A percentile compares a stretch with the other conserved stretches of the same genome.
phyloP scores from a whole-genome alignment of 2,888 invertebrate genomes.

The Ypsolopha scabrella region DNA sequence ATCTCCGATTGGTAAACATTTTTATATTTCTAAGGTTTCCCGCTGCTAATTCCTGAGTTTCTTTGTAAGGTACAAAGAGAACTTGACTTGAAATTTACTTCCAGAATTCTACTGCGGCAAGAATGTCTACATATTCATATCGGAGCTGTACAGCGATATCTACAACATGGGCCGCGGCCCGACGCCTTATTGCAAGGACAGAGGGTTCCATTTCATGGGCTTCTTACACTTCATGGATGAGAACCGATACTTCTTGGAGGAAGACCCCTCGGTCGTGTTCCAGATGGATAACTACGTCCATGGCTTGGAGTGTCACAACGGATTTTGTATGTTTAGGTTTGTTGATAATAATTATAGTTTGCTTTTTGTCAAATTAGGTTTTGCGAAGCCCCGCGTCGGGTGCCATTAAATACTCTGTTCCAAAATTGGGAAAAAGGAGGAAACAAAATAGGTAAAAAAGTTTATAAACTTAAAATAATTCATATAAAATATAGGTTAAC shows the following conservation, averaged over 20 bases:
- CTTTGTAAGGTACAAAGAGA: too few species aligned
- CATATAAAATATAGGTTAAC: too few species aligned
- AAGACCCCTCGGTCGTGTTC: slow-evolving; percentile 48
- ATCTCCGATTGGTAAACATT: too few species aligned
- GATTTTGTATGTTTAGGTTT: slow-evolving; percentile 52
- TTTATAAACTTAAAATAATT: too few species aligned
- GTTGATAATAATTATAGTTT: too few species aligned
- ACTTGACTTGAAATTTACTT: slow-evolving; percentile 11
- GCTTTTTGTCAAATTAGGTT: too few species aligned
- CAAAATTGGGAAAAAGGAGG: too few species aligned
- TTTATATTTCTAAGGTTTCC: too few species aligned
- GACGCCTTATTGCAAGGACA: slow-evolving; percentile 42
- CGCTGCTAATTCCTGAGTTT: too few species aligned
- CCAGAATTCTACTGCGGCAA: slow-evolving; percentile 56
- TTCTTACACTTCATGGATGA: slow-evolving; percentile 55
- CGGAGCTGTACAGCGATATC: slow-evolving; percentile 55
- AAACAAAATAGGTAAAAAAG: too few species aligned
- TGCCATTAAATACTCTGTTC: too few species aligned
- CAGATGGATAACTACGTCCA: slow-evolving; percentile 54
- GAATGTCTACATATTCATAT: slow-evolving; percentile 52
- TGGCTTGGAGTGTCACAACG: slow-evolving; percentile 51
- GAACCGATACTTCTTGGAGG: slow-evolving; percentile 42
- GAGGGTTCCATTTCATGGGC: slow-evolving; percentile 52
- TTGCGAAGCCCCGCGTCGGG: too few species aligned
- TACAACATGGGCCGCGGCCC: slow-evolving; percentile 49